Evolutionary conservation across 64 coral and sea anemone species (phyloP), one percentile per base, ranked within the genome.

Genomic region (Montipora cactus): DNA sequence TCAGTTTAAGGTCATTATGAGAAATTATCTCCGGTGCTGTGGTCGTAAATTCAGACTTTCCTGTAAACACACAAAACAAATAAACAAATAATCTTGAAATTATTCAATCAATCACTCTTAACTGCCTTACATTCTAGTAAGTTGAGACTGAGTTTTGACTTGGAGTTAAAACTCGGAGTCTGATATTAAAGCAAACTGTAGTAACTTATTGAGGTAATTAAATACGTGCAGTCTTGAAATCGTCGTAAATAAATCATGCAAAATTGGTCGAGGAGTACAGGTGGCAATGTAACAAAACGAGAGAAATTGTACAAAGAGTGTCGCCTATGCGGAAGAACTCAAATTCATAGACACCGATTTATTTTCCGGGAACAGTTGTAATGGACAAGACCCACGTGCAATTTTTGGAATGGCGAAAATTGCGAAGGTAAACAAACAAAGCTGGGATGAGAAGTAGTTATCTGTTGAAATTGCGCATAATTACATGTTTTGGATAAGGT

Each of bases 1-100:
- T 97, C 58, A 97, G 67, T 81, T 97, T 97, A 18, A 97, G 91
- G 53, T 97, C 96, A 92, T 78, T 97, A 48, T 94, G 96, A 48
- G 96, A 90, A 77, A 97, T 97, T 19, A 97, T 95, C 76, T 94
- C 83, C 74, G 96, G 93, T 46, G 96, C 91, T 45, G 95, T 7
- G 22, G 50, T 82, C 19, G 87, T 78, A 69, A 89, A 89, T 78
- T 93, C 91, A 90, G 91, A 90, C 49, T 93, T 89, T 78, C 91
- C 91, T 89, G 82, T 12, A 20, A 16, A 59, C 16, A 5, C 58
- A 77, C 11, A 91, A 80, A 49, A 49, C 15, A 71, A 20, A 71
- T 4, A n/a, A 71, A 71, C 61, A 14, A 15, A 55, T 37, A 37
- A 37, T 37, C 37, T 37, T 37, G 37, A 37, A 37, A 37, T 37